Base-by-base conservation (phyloP, 2,797 vertebrate genomes). In the Enoplosus armatus region DNA sequence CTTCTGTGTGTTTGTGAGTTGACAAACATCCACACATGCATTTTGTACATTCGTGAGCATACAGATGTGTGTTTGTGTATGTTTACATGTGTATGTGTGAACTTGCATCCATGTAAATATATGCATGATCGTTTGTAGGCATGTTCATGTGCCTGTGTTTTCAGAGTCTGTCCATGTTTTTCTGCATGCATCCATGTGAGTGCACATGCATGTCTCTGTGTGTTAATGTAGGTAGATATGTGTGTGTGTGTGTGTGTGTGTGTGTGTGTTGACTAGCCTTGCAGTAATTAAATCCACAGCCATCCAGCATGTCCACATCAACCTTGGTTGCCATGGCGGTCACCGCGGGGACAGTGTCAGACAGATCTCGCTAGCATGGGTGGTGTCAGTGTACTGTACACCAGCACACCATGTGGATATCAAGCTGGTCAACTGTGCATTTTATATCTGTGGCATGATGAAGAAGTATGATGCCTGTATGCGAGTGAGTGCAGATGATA, bases 261-360 rank as follows among this genome's bases (percentile, higher is more conserved):
- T 58, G 67, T 59, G 54, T 37, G 54, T 61, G 85, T 39, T 80
- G 50, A 77, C 65, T 56, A 75, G 51, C n/a, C 50, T 68, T 6
- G 67, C 58, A 64, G 78, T 89, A 88, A 92, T 92, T 83, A 77
- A 89, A 83, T 64, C 58, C 47, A 41, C 53, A 26, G 26, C 35
- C 56, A 70, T 27, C 48, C 18, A 65, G 29, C 51, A 41, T n/a
- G 41, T 61, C 63, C 61, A 72, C 37, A 55, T 72, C 67, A 62
- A 75, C 74, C 77, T 86, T 63, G 61, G 82, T 67, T 73, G 82
- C 79, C 68, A 59, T 77, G 77, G 71, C 24, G 69, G 87, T 88
- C 83, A 73, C 75, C 31, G n/a, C 71, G 68, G 80, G 73, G 68
- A 81, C 72, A 51, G 64, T 65, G 72, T 63, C 58, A 56, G 55